Evolutionary conservation across 2,888 invertebrate genomes (phyloP), one percentile per base, ranked within the genome.

Genomic region (Callosobruchus maculatus): DNA sequence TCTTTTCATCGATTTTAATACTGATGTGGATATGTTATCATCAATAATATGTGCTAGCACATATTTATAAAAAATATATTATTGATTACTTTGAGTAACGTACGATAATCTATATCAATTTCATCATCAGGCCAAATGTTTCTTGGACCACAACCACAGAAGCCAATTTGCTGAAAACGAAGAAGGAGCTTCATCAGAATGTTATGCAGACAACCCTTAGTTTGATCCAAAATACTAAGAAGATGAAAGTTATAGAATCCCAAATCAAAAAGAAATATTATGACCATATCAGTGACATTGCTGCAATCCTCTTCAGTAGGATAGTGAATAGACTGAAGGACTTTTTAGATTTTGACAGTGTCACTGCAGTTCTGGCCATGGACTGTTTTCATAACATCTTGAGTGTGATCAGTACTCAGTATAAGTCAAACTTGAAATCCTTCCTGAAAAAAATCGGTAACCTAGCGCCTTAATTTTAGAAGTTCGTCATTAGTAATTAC

Each of bases 121-220:
- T 73, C 74, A 22, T 71, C 81, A 81, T 74, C 73, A 84, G 91
- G 70, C 88, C 90, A 70, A 85, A 88, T 0, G 88, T 91, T 0
- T 69, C 87, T 0, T 92, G 91, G 91, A 86, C 89, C 0, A 86
- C 89, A 0, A 71, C 84, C 0, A 88, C 89, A 20, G 89, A 91
- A 75, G 87, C 89, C 7, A 88, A 88, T 73, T 80, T 87, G 21
- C 80, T 93, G 18, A 89, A 89, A 77, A 85, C 87, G 0, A 88
- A 90, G 0, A 85, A 87, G 0, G 90, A 91, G 68, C 88, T 93
- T 80, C 91, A 92, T 83, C 87, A 87, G 22, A 92, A 91, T 84
- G 86, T 88, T n/a, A 79, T 92, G 75, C 87, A 89, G 74, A 85
- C 85, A 0, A 87, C 88, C 0, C 79, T 87, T 20, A 84, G 86